These are phyloP conservation scores for Notoglanidium macrostoma DNA, from an alignment of 2,797 vertebrate genomes.

Conservation along the genomic window DNA sequence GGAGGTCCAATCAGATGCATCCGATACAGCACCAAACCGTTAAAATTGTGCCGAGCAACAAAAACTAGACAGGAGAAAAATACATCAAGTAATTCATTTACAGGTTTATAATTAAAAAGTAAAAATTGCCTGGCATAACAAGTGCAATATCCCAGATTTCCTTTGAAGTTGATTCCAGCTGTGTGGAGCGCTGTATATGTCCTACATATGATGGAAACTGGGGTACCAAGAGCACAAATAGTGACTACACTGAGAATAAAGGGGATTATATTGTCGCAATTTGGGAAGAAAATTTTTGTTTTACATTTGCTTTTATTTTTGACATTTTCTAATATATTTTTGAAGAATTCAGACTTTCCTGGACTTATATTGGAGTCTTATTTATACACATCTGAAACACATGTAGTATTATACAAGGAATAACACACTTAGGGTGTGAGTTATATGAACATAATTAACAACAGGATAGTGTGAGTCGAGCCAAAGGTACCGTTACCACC, in stretches of 20 bases:
- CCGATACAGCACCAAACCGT: not conserved
- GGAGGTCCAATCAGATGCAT: constrained; percentile 23
- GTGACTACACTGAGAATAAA: not conserved
- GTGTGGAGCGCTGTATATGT: not conserved
- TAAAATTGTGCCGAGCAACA: not conserved
- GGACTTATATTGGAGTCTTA: not conserved
- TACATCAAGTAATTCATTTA: constrained; percentile 13
- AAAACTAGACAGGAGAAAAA: not conserved
- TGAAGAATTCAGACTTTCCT: not conserved
- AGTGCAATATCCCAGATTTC: not conserved
- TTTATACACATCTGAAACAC: not conserved
- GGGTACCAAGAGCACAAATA: not conserved
- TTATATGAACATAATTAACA: not conserved
- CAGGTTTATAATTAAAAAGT: constrained; percentile 3
- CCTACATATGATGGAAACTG: not conserved
- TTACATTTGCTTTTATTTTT: not conserved
- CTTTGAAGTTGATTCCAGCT: constrained; percentile 16
- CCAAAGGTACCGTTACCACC: not conserved
- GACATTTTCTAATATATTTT: not conserved
- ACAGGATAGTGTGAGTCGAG: not conserved
- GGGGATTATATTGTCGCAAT: not conserved
- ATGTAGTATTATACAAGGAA: not conserved
- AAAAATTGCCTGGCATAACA: not conserved
- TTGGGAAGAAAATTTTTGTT: too few relatives aligned
- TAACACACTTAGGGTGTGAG: not conserved